phyloP scores from a whole-genome alignment of 2,113 vertebrate species.

The Petromus typicus region DNA sequence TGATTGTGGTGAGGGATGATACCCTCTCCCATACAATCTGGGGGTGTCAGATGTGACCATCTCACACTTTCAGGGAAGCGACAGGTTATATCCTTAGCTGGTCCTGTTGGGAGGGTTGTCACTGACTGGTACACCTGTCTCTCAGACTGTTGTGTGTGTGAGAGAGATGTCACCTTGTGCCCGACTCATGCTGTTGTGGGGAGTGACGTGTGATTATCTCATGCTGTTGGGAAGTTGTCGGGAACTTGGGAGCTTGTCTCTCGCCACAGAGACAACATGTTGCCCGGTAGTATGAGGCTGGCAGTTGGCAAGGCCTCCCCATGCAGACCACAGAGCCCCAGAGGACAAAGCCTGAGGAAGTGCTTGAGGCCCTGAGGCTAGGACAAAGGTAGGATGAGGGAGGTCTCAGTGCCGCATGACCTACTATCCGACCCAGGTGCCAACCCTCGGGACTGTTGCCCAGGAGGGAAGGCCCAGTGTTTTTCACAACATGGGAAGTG shows the following conservation, averaged over 20 bases:
- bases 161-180: conserved; percentile 55
- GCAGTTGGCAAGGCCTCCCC: neutral
- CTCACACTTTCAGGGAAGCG: neutral
- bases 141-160: conserved; percentile 47
- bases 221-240: conserved; percentile 61
- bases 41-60: conserved; percentile 10
- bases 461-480: conserved; percentile 8
- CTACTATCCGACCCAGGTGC: conserved; percentile 43
- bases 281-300: neutral
- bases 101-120: conserved; percentile 19
- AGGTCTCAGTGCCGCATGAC: neutral
- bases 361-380: neutral
- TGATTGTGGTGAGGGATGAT: neutral
- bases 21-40: neutral
- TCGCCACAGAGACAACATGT: conserved; percentile 42
- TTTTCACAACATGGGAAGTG: neutral
- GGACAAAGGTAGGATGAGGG: neutral
- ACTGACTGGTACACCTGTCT: neutral
- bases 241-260: conserved; percentile 57
- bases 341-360: conserved; percentile 35
- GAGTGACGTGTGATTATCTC: conserved; percentile 66
- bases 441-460: neutral
- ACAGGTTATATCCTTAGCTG: conserved; percentile 41
- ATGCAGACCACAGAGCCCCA: neutral
- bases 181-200: conserved; percentile 40